Evolutionary conservation across 2,888 invertebrate species (phyloP), one percentile per base, ranked within the genome.

Genomic region (Alloscopus bannaensis): DNA sequence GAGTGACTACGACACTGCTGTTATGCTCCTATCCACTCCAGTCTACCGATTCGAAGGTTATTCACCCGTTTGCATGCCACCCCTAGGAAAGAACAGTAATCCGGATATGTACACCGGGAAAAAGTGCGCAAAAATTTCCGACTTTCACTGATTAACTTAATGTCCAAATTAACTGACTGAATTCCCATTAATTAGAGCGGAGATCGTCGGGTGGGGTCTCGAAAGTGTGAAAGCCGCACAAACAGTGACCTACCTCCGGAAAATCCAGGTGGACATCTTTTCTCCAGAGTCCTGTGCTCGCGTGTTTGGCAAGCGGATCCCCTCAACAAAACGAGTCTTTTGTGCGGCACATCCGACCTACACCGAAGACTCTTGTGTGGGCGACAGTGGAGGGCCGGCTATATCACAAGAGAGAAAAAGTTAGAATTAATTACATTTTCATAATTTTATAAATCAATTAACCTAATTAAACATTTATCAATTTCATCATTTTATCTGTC

Each of bases 131-230:
- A 13, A 36, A 13, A 36, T 36, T n/a, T n/a, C n/a, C n/a, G n/a
- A n/a, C n/a, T n/a, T n/a, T n/a, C n/a, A n/a, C n/a, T n/a, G n/a
- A n/a, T n/a, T n/a, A n/a, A n/a, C n/a, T n/a, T n/a, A n/a, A n/a
- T n/a, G n/a, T n/a, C n/a, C n/a, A n/a, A n/a, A n/a, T n/a, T n/a
- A n/a, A n/a, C n/a, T n/a, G n/a, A n/a, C n/a, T n/a, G n/a, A n/a
- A 2, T 13, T 75, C 76, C 2, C 40, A 69, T 1, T 31, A 47
- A 29, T 13, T 11, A 72, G 47, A 8, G 82, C 80, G 0, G 77
- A 57, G 2, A 50, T 84, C 18, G 81, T 80, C 8, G 84, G 84
- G 3, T 83, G 84, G 84, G 84, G 84, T 20, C 71, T 84, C 8
- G 45, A 42, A n/a, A 4, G 22, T 1, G 57, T 40, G 20, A 55